Percentiles rank a stretch among this genome's conserved stretches.
Conservation (phyloP, 2,113 vertebrate species). For the Lampris incognitus region DNA sequence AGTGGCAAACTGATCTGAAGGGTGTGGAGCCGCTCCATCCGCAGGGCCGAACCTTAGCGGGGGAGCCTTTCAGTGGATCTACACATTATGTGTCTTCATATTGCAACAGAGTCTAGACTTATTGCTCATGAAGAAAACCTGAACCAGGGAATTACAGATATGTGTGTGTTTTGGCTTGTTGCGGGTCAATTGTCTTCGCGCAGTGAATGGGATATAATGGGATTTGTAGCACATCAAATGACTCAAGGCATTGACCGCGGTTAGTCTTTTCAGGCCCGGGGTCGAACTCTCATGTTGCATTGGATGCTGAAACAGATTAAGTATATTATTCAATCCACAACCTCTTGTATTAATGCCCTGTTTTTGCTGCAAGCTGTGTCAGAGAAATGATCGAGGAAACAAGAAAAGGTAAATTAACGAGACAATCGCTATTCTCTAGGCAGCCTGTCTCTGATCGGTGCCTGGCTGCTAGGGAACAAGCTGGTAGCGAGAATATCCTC, state of each 20-base stretch:
- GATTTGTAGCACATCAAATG: slow-evolving; percentile 47
- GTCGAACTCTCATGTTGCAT: slow-evolving; percentile 44
- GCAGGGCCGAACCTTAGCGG: slow-evolving; percentile 4
- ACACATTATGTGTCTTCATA: slow-evolving; percentile 2
- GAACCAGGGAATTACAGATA: slow-evolving; percentile 13
- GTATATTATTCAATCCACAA: slow-evolving; percentile 24
- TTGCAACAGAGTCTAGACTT: slow-evolving; percentile 31
- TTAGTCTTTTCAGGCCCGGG: slow-evolving; percentile 28
- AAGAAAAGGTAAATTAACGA: slow-evolving; percentile 45
- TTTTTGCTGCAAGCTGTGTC: slow-evolving; percentile 21
- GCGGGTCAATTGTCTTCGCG: slow-evolving; percentile 29
- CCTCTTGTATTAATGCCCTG: slow-evolving; percentile 21
- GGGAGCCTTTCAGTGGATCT: slow-evolving; percentile 6
- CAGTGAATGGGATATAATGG: slow-evolving; percentile 36
- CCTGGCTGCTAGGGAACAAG: slow-evolving; percentile 71
- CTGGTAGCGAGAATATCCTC: slow-evolving; percentile 64
- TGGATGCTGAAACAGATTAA: slow-evolving; percentile 34
- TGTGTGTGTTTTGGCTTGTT: slow-evolving; percentile 2
- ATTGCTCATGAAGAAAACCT: not conserved
- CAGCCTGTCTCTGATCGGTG: slow-evolving; percentile 32
- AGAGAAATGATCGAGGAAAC: slow-evolving; percentile 1
- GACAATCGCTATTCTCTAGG: slow-evolving; percentile 27
- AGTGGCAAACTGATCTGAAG: slow-evolving; percentile 13
- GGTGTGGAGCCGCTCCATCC: slow-evolving; percentile 11
- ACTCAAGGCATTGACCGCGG: slow-evolving; percentile 39